Base-by-base conservation (phyloP, 1,140 invertebrate genomes). In the Macrotrachela quadricornifera region DNA sequence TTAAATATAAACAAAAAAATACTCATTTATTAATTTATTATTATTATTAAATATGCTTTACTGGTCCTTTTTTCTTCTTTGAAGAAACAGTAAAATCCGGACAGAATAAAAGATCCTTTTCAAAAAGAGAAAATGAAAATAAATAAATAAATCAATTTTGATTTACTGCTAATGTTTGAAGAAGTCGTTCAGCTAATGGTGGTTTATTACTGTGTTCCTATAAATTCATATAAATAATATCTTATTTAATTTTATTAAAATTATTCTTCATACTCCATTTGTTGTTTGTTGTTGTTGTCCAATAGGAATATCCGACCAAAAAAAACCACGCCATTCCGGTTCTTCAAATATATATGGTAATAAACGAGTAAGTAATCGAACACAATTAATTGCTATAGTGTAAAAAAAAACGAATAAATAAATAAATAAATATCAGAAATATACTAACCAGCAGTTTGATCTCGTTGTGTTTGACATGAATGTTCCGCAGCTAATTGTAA, bases 321-420 rank as follows among this genome's bases (percentile, higher is more conserved):
- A 99, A 65, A 96, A 97, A 36, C 81, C 81, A 63, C 87, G 78
- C 94, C 94, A 99, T 63, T 97, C 92, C 0, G 81, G 75, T 66
- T 97, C 90, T 66, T 99, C 92, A 71, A 96, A 87, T 64, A 99
- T 87, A 66, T 96, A 97, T 0, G 94, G 94, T 51, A 99, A 69
- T n/a, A 99, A 75, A 55, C 91, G 74, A 1, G 86, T 92, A 13
- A 99, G 70, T 3, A 99, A 71, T 21, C 91, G 76, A 12, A 87
- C 79, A 70, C 88, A 95, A 64, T 96, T 99, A 12, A 96, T 70
- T 18, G 91, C 86, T 83, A 66, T 56, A 67, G 67, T 49, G 47
- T 46, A 47, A 42, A 9, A 40, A 42, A n/a, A 13, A 10, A 11
- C n/a, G 13, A 44, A 15, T 1, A 36, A 3, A 4, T 15, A 4